Evolutionary conservation across 1,140 invertebrate species (phyloP), one percentile per base, ranked within the genome.

Genomic region (Sogatella furcifera): DNA sequence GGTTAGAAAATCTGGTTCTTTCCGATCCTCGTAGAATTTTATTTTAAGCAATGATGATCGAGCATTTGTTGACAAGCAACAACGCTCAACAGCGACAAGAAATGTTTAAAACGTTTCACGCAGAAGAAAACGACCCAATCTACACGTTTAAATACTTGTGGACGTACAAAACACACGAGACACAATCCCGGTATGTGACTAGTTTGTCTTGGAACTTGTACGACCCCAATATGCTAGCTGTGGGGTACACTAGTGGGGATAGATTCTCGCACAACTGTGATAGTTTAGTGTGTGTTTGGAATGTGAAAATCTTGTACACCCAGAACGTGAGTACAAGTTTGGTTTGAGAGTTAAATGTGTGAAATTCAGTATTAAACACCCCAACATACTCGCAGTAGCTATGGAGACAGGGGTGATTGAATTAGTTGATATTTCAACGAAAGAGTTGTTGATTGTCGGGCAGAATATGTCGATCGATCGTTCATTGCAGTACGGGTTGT

Each of bases 251-350:
- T 9, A 64, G 63, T 10, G 63, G 67, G 49, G 63, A 53, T 21
- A 28, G 56, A 5, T 59, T 60, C 41, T 14, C 21, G 5, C 54
- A 62, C 2, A 22, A 55, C 5, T 42, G 55, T 19, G 44, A 60
- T 60, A 79, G 80, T 11, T 67, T 78, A 31, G 70, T 81, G 21
- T 73, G 79, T 60, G 72, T 78, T 58, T 81, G 74, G 72, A 73
- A 77, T 10, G 59, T 81, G 81, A 81, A 67, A 81, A 80, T 63
- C 79, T 79, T 0, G 74, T 74, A 8, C 74, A 75, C 63, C 79
- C 80, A 0, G 80, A 82, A 65, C 71, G 71, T 61, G 68, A 73
- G 28, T 79, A 72, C 66, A 66, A 72, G 19, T 76, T 77, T 21
- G 72, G 77, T 24, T 72, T 69, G 58, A 76, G 78, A 2, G 77